Conservation (phyloP, 2,797 vertebrate genomes). For the Salmo trutta region DNA sequence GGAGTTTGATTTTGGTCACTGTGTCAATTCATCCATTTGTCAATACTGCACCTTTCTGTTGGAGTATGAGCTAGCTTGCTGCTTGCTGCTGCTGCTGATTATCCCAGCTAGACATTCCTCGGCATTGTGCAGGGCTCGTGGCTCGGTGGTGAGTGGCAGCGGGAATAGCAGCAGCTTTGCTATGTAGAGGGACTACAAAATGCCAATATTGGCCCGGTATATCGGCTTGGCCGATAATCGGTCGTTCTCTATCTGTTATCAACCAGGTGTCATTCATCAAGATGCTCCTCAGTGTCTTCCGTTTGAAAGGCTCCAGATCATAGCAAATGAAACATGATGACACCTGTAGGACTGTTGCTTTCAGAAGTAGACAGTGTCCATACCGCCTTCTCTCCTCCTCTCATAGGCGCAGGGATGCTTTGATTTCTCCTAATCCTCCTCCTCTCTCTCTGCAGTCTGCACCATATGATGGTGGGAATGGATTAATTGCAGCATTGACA, state of each 20-base stretch:
- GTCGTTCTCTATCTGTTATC: neutral
- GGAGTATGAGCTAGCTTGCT: too few species aligned
- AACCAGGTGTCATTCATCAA: neutral
- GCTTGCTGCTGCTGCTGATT: too few species aligned
- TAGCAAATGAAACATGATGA: neutral
- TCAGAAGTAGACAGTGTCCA: slow-evolving; percentile 16
- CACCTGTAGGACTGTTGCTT: neutral
- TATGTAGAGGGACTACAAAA: too few species aligned
- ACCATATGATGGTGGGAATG: slow-evolving; percentile 30
- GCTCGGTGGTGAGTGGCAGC: too few species aligned
- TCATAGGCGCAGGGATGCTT: slow-evolving; percentile 32
- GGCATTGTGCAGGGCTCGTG: too few species aligned
- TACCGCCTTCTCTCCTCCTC: slow-evolving; percentile 27
- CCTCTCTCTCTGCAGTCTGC: slow-evolving; percentile 34
- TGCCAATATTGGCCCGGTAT: too few species aligned
- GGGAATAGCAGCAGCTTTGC: too few species aligned
- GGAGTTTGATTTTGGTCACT: too few species aligned
- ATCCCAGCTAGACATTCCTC: too few species aligned
- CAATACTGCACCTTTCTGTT: too few species aligned
- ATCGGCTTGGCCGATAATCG: too few species aligned
- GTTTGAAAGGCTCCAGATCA: neutral
- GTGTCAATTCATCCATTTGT: too few species aligned
- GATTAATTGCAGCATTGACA: slow-evolving; percentile 58
- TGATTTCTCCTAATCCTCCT: slow-evolving; percentile 40
- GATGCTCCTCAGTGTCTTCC: neutral